Evolutionary conservation across 1,140 invertebrate species (phyloP), one percentile per base, ranked within the genome.

Genomic region (Ganaspis sp.): DNA sequence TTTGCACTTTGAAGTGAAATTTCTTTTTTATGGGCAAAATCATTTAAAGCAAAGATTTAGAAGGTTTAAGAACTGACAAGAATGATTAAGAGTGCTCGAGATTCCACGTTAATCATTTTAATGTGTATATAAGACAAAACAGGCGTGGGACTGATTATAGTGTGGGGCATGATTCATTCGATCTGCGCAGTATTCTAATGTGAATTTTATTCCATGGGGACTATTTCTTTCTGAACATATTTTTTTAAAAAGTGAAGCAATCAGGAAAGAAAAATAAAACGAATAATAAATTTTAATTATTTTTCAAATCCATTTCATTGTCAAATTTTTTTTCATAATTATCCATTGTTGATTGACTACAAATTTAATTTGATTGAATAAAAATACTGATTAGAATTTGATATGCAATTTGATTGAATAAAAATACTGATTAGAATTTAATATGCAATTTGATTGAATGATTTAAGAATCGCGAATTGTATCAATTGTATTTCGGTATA

Each of bases 91-190:
- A 64, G 58, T 26, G 21, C 58, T 34, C 26, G 21, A 64, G 58
- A 64, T 64, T 64, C 23, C 9, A 64, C 58, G 58, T 64, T 64
- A 26, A 64, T 29, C 58, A 64, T 64, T 64, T 64, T 64, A 64
- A 64, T 64, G 58, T 64, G 58, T 64, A 29, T 29, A 64, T 64
- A 64, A 64, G 58, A 64, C 58, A 64, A 64, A 64, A 64, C 58
- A 64, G 26, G 58, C 58, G 58, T 64, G 58, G 58, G 58, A 29
- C 58, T 64, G 58, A 64, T 64, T 64, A 64, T 26, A 64, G 54
- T 34, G 58, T 26, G 26, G 23, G 58, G 23, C 23, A 64, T 64
- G 58, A 64, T 64, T 64, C 58, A 64, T 64, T 26, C 23, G 58
- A 64, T 64, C 58, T 64, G 26, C 58, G 58, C 26, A 26, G 23